phyloP scores from a whole-genome alignment of 2,797 vertebrate species.

The Martes flavigula region DNA sequence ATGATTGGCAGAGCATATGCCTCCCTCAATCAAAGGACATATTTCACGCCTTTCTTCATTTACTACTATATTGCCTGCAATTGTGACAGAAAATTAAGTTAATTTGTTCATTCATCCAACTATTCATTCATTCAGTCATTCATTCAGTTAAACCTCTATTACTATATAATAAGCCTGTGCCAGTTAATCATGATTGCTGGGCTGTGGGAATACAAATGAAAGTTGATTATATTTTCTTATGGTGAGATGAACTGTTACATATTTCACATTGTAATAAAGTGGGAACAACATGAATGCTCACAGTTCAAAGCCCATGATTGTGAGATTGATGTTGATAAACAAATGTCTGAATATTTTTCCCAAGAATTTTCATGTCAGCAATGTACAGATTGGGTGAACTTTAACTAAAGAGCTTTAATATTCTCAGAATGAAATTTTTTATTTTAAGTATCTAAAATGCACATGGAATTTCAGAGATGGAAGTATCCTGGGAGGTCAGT shows the following conservation, averaged over 20 bases:
- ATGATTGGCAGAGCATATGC: neutral
- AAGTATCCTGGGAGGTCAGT: neutral
- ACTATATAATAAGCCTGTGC: neutral
- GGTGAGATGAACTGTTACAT: conserved; percentile 10
- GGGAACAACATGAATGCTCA: neutral
- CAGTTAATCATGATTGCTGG: neutral
- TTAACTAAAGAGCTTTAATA: conserved; percentile 58
- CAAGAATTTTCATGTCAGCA: conserved; percentile 61
- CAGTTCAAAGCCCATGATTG: conserved; percentile 10
- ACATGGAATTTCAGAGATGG: conserved; percentile 19
- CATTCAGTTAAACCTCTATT: neutral
- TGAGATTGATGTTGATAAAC: conserved; percentile 46
- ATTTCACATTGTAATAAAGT: conserved; percentile 36
- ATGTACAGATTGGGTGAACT: conserved; percentile 36
- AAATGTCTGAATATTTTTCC: neutral
- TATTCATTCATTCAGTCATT: neutral
- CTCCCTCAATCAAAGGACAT: neutral
- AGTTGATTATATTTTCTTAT: neutral
- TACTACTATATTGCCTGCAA: neutral
- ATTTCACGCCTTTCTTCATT: conserved; percentile 24
- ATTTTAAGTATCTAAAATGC: conserved; percentile 19
- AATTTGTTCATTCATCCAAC: neutral
- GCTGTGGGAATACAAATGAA: neutral
- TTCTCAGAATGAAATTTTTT: conserved; percentile 28
- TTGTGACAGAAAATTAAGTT: conserved; percentile 29